Evolutionary conservation across 2,113 vertebrate species (phyloP), one percentile per base, ranked within the genome.

Genomic region (Loxodonta africana): DNA sequence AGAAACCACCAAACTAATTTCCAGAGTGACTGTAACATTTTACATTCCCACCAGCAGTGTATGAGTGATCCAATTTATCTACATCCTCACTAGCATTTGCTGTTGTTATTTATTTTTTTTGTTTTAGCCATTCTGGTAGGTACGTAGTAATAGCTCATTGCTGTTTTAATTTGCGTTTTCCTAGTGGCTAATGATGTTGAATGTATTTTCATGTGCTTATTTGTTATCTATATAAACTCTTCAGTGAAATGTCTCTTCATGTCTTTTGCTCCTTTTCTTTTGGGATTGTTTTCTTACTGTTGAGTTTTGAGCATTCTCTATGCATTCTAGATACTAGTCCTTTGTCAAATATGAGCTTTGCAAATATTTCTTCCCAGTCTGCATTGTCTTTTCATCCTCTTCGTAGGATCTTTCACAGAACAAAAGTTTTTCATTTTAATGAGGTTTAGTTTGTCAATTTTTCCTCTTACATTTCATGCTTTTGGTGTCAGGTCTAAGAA

Each of bases 401-500:
- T 94, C 60, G 51, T 41, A 69, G 8, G 8, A 14, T 53, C 74
- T 81, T 65, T 65, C 65, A 82, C 30, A 86, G 25, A 93, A 74
- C 30, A 86, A 60, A 73, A 67, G 18, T 37, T 65, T 83, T 77
- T 92, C 53, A 4, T 57, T 67, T 95, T 2, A 2, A 81, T 74
- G 73, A 81, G 26, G 57, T 89, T 41, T 41, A 65, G 26, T 69
- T 76, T 81, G 65, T 90, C 30, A 48, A 1, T 60, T 37, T 83
- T 92, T 84, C 73, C 30, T 89, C 73, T 67, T 67, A 67, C 41
- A 37, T 11, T 4, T 67, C 25, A 48, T 81, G 57, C 46, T 85
- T 85, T 89, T 46, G 44, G 18, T 85, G 6, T 92, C 88, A 85
- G 53, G 57, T 85, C n/a, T 89, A 73, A 92, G 84, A 91, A 89